phyloP scores from a whole-genome alignment of 1,140 invertebrate genomes.

The Trypoxylus dichotomus region DNA sequence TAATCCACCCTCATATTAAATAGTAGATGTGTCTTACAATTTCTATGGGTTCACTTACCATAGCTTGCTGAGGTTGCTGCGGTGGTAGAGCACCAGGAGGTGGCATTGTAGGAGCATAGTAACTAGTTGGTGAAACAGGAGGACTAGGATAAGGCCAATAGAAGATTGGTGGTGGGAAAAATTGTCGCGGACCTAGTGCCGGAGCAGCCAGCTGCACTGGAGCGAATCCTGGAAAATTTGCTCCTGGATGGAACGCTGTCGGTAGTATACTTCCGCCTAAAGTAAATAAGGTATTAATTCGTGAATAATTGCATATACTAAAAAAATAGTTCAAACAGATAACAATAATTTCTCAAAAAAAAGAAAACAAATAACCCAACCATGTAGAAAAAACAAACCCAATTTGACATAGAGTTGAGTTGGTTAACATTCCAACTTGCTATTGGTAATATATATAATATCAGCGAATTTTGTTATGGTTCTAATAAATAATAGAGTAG shows the following conservation, averaged over 20 bases:
- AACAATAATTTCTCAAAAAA: background rate
- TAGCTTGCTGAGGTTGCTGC: conserved; percentile 44
- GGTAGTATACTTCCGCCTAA: conserved; percentile 63
- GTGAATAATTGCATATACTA: background rate
- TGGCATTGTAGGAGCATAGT: conserved; percentile 66
- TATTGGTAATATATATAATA: background rate
- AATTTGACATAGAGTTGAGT: conserved; percentile 7
- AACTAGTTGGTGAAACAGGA: conserved; percentile 85
- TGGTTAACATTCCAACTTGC: no score
- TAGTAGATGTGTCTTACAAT: background rate
- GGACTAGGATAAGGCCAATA: conserved; percentile 93
- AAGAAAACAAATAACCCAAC: background rate
- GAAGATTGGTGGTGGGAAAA: conserved; percentile 65
- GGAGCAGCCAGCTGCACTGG: conserved; percentile 53
- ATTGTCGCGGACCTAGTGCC: conserved; percentile 54
- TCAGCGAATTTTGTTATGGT: no score
- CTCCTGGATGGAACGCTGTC: conserved; percentile 52
- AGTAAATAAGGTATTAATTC: conserved; percentile 2
- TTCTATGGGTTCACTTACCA: conserved; percentile 40
- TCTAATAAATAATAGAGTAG: no score
- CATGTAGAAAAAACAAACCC: background rate
- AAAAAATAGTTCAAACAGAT: background rate
- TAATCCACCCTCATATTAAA: no score
- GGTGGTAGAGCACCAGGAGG: conserved; percentile 49
- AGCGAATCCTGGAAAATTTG: conserved; percentile 55